A percentile compares a stretch with the other conserved stretches of the same genome.
phyloP scores from a whole-genome alignment of 2,888 invertebrate species.

The Caradrina clavipalpis region DNA sequence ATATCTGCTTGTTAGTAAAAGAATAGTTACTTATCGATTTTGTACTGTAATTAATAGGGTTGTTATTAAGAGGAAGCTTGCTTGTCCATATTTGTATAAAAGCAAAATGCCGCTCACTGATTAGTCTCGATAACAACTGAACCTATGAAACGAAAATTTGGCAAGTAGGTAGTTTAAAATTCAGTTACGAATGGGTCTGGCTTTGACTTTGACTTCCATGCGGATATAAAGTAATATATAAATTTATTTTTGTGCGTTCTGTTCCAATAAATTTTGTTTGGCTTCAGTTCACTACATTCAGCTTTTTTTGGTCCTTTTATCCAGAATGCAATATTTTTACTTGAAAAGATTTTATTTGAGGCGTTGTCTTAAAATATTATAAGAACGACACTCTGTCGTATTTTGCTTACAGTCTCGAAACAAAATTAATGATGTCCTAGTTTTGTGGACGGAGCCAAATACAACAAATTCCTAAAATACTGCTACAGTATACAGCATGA shows the following conservation, averaged over 20 bases:
- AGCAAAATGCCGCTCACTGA: no score
- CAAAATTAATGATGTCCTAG: neutral
- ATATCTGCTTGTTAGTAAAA: neutral
- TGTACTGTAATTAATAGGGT: neutral
- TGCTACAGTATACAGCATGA: neutral
- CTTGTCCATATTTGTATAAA: neutral
- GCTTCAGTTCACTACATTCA: neutral
- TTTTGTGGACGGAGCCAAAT: neutral
- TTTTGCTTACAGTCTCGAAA: neutral
- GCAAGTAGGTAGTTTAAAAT: no score
- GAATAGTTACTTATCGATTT: neutral
- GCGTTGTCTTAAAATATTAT: neutral
- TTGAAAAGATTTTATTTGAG: neutral
- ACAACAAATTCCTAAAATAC: neutral
- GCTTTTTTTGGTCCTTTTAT: neutral
- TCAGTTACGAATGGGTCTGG: no score
- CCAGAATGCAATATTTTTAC: neutral
- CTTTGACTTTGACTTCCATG: no score
- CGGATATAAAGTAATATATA: no score
- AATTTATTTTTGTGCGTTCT: neutral
- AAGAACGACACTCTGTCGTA: neutral
- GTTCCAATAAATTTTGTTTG: neutral
- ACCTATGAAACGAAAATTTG: no score
- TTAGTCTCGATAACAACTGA: no score
- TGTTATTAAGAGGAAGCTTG: slow-evolving; percentile 1